Evolutionary conservation across 2,113 vertebrate genomes (phyloP).

Genomic region (Isurus oxyrinchus): DNA sequence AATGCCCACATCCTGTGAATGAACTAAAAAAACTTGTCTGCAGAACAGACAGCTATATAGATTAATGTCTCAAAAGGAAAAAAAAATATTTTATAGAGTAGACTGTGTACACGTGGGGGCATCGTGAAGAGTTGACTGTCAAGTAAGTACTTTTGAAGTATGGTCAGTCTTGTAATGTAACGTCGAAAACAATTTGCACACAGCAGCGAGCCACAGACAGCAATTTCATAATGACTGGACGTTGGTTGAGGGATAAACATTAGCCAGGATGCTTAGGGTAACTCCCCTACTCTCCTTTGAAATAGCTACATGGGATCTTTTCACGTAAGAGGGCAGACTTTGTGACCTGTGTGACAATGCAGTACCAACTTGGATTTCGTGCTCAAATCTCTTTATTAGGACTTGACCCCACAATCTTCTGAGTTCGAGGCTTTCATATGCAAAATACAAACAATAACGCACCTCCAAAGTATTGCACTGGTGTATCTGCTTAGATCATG

Average conservation of each 20-base stretch:
- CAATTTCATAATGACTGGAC: too few relatives aligned
- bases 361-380: neutral
- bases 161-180: too few relatives aligned
- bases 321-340: neutral
- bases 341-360: too few relatives aligned
- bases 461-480: neutral
- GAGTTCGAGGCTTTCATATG: neutral
- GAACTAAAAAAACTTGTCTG: too few relatives aligned
- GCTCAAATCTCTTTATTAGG: neutral
- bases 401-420: neutral
- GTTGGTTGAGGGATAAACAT: neutral
- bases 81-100: neutral
- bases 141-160: neutral
- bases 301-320: neutral
- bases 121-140: neutral
- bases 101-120: too few relatives aligned
- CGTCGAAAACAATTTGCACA: too few relatives aligned
- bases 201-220: too few relatives aligned
- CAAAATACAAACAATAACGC: neutral
- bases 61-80: neutral
- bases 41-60: neutral
- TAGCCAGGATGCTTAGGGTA: too few relatives aligned
- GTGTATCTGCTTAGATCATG: neutral
- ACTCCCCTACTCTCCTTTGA: neutral
- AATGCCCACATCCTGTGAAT: too few relatives aligned